Base-by-base conservation (phyloP, 2,113 vertebrate genomes). In the Ceratotherium simum region DNA sequence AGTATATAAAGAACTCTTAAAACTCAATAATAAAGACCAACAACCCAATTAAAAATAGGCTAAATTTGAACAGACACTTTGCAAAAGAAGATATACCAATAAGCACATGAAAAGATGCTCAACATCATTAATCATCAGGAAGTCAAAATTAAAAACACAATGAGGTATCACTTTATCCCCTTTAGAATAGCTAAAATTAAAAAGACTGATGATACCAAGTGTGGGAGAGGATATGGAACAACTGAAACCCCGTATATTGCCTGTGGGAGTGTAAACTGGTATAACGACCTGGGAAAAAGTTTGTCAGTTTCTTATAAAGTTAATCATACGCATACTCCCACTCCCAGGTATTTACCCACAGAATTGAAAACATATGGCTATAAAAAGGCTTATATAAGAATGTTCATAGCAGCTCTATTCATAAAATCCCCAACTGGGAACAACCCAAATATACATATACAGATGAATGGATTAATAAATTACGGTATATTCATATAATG, bases 331-430 rank as follows among this genome's bases (percentile, higher is more conserved):
- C 46, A 79, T 25, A 65, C 29, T 51, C 14, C 33, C 85, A 84
- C 21, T 78, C 31, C 46, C 20, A 64, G 36, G 88, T 85, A 80
- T 86, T 36, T 80, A 90, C 70, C 58, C 10, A 73, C 33, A 80
- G 58, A 96, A 94, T 56, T 51, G 80, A 96, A 90, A 94, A 54
- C 8, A 64, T 31, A 21, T 11, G 18, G 46, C 78, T 90, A 69
- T 56, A 85, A 80, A 84, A 96, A 90, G 70, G 5, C 29, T 42
- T 78, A 73, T 20, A 39, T 39, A 73, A 82, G 46, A 82, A 56
- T 46, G 7, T 62, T 80, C 46, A 31, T 10, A 90, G n/a, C 9
- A 80, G 86, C 31, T 90, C 23, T 79, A 62, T 84, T 89, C 54
- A 84, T 78, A 85, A 94, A 65, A 54, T 79, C 46, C 62, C 80